phyloP scores from a whole-genome alignment of 2,797 vertebrate species.

The Pangasius larnaudii region DNA sequence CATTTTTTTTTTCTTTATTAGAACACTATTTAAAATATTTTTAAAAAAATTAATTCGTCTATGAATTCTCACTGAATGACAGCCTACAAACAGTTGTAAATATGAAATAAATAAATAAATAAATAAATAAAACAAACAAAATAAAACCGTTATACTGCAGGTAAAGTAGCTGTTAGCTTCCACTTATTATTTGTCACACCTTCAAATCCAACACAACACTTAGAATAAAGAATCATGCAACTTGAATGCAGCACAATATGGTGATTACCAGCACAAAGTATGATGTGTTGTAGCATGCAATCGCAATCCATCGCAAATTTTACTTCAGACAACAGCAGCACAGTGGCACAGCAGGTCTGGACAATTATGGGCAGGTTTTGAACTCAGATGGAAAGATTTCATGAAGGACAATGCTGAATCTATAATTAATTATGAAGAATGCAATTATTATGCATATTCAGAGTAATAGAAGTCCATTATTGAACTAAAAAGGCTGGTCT shows the following conservation, averaged over 20 bases:
- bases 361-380: constrained; percentile 50
- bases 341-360: background rate
- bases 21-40: background rate
- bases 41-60: no score
- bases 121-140: background rate
- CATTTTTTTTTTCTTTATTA: background rate
- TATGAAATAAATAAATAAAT: background rate
- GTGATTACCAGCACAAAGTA: background rate
- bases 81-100: background rate
- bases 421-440: constrained; percentile 91
- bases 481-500: constrained; percentile 65
- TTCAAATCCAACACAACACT: constrained; percentile 7
- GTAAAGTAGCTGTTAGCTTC: background rate
- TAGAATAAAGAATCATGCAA: background rate
- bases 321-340: background rate
- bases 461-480: constrained; percentile 98
- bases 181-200: background rate
- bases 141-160: background rate
- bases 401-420: constrained; percentile 84
- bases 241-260: background rate
- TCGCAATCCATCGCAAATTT: background rate
- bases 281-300: background rate
- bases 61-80: background rate
- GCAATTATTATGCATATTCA: constrained; percentile 85
- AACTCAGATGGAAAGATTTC: constrained; percentile 71